Evolutionary conservation across 2,113 vertebrate genomes (phyloP).

Genomic region (Entomyzon cyanotis): DNA sequence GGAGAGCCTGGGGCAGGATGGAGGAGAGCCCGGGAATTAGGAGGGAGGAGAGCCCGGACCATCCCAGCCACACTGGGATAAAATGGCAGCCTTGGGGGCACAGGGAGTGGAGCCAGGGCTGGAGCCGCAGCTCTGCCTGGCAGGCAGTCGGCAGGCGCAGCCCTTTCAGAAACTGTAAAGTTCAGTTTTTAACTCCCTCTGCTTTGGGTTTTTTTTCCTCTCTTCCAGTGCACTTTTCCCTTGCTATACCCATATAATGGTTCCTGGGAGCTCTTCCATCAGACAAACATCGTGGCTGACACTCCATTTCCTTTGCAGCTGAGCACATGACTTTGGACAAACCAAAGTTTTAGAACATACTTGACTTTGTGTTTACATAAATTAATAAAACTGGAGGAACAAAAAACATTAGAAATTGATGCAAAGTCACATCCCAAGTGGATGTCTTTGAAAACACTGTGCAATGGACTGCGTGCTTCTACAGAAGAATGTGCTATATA

Average conservation of each 20-base stretch:
- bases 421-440: not conserved
- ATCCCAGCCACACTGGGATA: not conserved
- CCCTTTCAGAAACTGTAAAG: too few species aligned
- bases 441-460: accelerated
- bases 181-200: not conserved
- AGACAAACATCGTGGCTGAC: accelerated
- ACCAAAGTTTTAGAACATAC: accelerated
- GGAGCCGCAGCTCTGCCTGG: accelerated
- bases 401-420: not conserved
- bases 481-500: accelerated
- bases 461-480: accelerated
- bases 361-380: accelerated
- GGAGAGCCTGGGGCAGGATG: not conserved
- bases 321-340: not conserved
- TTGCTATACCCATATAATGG: accelerated
- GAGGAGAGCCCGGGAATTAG: not conserved
- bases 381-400: not conserved
- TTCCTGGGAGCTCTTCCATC: not conserved
- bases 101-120: accelerated
- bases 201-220: not conserved
- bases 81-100: not conserved
- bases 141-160: accelerated
- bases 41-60: not conserved
- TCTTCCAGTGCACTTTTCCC: not conserved
- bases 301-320: not conserved